A percentile compares a stretch with the other conserved stretches of the same genome.
phyloP scores from a whole-genome alignment of 2,797 vertebrate species.

The Lacerta agilis region DNA sequence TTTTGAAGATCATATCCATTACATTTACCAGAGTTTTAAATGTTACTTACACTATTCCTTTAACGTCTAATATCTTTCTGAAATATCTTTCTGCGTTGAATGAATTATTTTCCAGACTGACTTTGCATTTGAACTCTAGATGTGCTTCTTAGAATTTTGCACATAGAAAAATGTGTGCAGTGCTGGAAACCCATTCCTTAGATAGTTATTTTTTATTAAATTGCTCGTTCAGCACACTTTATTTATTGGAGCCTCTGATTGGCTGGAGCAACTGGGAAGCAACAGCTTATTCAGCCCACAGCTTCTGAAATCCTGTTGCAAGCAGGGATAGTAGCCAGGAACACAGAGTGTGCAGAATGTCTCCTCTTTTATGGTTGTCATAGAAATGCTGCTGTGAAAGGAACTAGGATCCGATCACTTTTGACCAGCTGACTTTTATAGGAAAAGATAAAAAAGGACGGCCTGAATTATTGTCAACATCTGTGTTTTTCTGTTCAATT shows the following conservation, averaged over 20 bases:
- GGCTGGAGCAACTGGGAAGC: constrained; percentile 51
- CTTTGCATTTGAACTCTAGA: constrained; percentile 1
- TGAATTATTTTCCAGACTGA: background rate
- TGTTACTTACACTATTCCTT: constrained; percentile 55
- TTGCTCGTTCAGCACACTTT: background rate
- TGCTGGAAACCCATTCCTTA: constrained; percentile 16
- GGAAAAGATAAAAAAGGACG: background rate
- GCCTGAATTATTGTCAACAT: background rate
- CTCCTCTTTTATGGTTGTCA: background rate
- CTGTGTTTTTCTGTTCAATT: background rate
- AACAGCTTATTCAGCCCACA: constrained; percentile 66
- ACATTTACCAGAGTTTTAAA: constrained; percentile 44
- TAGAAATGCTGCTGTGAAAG: background rate
- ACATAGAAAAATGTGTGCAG: constrained; percentile 39
- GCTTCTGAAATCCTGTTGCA: constrained; percentile 31
- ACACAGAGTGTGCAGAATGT: background rate
- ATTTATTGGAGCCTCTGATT: constrained; percentile 27
- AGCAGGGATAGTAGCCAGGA: background rate
- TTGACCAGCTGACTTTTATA: background rate
- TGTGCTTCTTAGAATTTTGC: accelerated
- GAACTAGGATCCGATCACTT: background rate
- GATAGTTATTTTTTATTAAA: background rate
- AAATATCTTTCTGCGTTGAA: background rate
- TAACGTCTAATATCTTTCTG: background rate
- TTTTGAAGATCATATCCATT: constrained; percentile 3